Evolutionary conservation across 2,888 invertebrate genomes (phyloP).

Genomic region (Apoderus coryli): DNA sequence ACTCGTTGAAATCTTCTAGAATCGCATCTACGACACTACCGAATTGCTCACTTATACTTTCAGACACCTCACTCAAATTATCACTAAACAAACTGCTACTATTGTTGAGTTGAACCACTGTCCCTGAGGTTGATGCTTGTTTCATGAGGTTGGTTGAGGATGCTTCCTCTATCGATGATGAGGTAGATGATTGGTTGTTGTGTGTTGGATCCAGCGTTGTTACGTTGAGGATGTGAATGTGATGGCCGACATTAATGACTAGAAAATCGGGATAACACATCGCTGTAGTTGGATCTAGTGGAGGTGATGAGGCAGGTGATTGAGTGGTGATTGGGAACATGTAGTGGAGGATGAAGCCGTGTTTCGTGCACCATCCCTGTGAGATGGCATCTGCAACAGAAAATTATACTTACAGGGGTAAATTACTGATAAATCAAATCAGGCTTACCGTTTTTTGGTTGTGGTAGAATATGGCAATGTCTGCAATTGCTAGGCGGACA

Average conservation of each 20-base stretch:
- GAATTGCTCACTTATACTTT: conserved; percentile 29
- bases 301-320: conserved; percentile 61
- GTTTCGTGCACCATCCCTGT: conserved; percentile 54
- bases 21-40: conserved; percentile 32
- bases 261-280: conserved; percentile 31
- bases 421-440: too few relatives aligned
- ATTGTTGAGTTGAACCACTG: conserved; percentile 12
- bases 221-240: conserved; percentile 32
- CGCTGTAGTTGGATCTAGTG: conserved; percentile 30
- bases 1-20: conserved; percentile 33
- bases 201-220: conserved; percentile 25
- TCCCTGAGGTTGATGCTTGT: conserved; percentile 21
- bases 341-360: conserved; percentile 84
- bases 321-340: conserved; percentile 77
- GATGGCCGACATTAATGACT: conserved; percentile 33
- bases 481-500: conserved; percentile 46
- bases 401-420: not conserved
- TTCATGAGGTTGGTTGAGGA: conserved; percentile 22
- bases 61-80: conserved; percentile 30
- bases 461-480: conserved; percentile 29
- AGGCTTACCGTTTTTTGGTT: conserved; percentile 24
- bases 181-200: conserved; percentile 17
- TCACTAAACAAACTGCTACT: conserved; percentile 24
- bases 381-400: conserved; percentile 21
- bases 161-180: too few relatives aligned